Base-by-base conservation (phyloP, 92 coral and sea anemone genomes). In the Palythoa heliodiscus region DNA sequence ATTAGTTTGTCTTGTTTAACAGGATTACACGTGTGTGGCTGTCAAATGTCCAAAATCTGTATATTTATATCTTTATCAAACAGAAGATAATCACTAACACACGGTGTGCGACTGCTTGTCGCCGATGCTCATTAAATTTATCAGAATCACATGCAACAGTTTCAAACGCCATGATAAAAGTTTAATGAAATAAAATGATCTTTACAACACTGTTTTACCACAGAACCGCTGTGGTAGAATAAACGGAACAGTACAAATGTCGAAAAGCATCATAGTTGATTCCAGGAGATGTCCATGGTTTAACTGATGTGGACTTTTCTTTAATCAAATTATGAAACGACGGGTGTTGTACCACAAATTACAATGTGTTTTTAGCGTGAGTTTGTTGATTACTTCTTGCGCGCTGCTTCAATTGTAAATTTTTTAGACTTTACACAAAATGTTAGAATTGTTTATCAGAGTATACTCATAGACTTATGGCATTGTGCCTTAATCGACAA, bases 71-170 rank as follows among this genome's bases (percentile, higher is more conserved):
- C 11, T 69, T 37, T 25, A 29, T 69, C 39, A 69, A 25, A 37
- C 47, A 22, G 13, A 16, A 25, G 73, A 69, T 75, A 76, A 63
- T 19, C 69, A n/a, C 11, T 17, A n/a, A 58, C 3, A 54, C 63
- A n/a, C 23, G 40, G 43, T 24, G 24, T 54, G 13, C 81, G 81
- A 76, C 81, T 54, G 53, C n/a, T 54, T 76, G 81, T 24, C 81
- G 81, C 81, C 81, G 63, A 13, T 64, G 25, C 22, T 58, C 47
- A 55, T 24, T 54, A 15, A 52, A 75, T 50, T 75, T 75, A 75
- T 76, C 40, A 76, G 24, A 37, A 69, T 11, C n/a, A 4, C 11
- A 13, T 25, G 43, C 5, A 69, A 29, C 43, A 37, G 23, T 69
- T 69, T 37, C 8, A 11, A 37, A 69, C 47, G 25, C 73, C 29